Percentiles rank a stretch among this genome's conserved stretches.
phyloP scores from a whole-genome alignment of 2,888 invertebrate genomes.

The Dorcus hopei region DNA sequence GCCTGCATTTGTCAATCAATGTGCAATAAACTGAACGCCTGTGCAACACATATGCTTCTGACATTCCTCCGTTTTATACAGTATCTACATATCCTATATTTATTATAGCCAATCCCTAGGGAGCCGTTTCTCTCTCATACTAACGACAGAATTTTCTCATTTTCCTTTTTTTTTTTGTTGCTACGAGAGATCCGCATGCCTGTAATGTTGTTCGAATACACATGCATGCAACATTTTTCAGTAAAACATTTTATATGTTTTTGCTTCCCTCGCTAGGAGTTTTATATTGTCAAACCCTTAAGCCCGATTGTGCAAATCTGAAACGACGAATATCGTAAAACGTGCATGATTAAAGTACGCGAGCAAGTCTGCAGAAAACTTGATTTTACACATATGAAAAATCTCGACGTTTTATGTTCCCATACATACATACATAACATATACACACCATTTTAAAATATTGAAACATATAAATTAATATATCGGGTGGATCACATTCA shows the following conservation, averaged over 20 bases:
- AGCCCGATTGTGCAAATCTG: conserved; percentile 9
- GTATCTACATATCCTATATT: conserved; percentile 50
- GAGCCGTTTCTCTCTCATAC: conserved; percentile 40
- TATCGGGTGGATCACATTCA: no score
- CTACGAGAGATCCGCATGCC: conserved; percentile 27
- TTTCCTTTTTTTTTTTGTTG: conserved; percentile 25
- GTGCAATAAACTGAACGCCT: conserved; percentile 29
- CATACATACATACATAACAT: no score
- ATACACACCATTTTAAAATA: no score
- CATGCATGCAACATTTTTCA: conserved; percentile 30
- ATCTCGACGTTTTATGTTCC: no score
- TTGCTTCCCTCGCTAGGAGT: conserved; percentile 23
- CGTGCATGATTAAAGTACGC: conserved; percentile 5
- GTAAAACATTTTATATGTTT: conserved; percentile 35
- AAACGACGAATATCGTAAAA: conserved; percentile 13
- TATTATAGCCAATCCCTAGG: conserved; percentile 49
- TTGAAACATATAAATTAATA: no score
- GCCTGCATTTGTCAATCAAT: conserved; percentile 22
- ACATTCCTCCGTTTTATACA: conserved; percentile 48
- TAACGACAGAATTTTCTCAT: conserved; percentile 37
- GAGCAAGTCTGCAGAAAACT: not conserved
- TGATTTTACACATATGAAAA: no score
- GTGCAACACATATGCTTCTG: conserved; percentile 46
- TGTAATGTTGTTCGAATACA: conserved; percentile 33
- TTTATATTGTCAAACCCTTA: conserved; percentile 31